Base-by-base conservation (phyloP, 2,797 vertebrate species). In the Argyrosomus regius region DNA sequence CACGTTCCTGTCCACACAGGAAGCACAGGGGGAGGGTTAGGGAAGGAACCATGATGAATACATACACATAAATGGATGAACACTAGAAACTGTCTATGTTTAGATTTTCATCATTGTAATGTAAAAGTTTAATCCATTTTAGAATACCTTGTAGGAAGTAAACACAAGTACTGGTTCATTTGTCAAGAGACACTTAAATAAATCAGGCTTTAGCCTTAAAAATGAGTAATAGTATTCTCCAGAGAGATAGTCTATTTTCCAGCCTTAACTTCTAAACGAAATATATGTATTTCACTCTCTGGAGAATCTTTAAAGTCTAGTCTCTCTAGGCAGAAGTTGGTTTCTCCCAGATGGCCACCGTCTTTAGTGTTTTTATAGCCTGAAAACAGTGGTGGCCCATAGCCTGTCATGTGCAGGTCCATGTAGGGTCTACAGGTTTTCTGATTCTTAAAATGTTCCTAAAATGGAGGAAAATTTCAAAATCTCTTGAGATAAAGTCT, bases 1-100 rank as follows among this genome's bases (percentile, higher is more conserved):
- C 77, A 31, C 8, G 0, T 69, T 79, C 72, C 26, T 68, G 50
- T 63, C 16, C 4, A 13, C 6, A 28, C 57, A 83, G 70, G 67
- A 49, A 41, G 53, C 57, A 52, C 22, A 16, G 52, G 60, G 18
- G 28, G 59, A 49, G 20, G 60, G 22, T 26, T 13, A 67, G 31
- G 16, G 46, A 35, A 45, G 6, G 64, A 72, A 67, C 31, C 52
- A 45, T 1, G 54, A 28, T 54, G 41, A 41, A 72, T 58, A 43
- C 2, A 57, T 18, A 28, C 13, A 53, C 20, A 62, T 16, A 12
- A 41, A 63, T 17, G 3, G 18, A 66, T 46, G 24, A 46, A 54
- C 11, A 18, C 2, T 56, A 41, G 12, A 5, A 46, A 54, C 18
- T 17, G 9, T 48, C 43, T 53, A 18, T 13, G 48, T 67, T 24